Conservation (phyloP, 1,140 invertebrate species). For the Pomphorhynchus laevis region DNA sequence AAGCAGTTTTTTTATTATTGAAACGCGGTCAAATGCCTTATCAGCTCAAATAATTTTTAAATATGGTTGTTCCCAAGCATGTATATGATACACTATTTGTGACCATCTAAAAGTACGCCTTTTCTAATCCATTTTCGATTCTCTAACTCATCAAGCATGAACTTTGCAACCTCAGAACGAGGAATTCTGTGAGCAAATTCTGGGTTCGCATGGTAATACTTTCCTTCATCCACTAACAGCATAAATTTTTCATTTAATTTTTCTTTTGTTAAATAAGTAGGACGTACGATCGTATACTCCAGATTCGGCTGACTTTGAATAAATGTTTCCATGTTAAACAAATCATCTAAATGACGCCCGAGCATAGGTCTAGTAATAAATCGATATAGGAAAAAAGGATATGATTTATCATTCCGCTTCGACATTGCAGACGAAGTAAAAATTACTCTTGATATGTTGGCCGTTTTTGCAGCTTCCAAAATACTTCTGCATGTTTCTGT, state of each 20-base stretch:
- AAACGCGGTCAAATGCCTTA: too few relatives aligned
- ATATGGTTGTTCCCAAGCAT: too few relatives aligned
- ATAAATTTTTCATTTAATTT: slow-evolving; percentile 11
- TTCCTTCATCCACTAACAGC: too few relatives aligned
- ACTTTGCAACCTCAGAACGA: slow-evolving; percentile 11
- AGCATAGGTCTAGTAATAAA: slow-evolving; percentile 15
- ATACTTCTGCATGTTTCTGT: slow-evolving; percentile 12
- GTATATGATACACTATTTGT: too few relatives aligned
- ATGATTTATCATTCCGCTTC: slow-evolving; percentile 9
- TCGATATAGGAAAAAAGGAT: slow-evolving; percentile 13
- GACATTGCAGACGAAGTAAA: slow-evolving; percentile 12
- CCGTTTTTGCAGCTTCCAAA: slow-evolving; percentile 10
- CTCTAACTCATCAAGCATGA: slow-evolving; percentile 11
- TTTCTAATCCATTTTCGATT: slow-evolving; percentile 5
- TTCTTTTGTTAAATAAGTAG: slow-evolving; percentile 13
- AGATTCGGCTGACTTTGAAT: slow-evolving; percentile 13
- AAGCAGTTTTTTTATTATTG: too few relatives aligned
- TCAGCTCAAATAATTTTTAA: too few relatives aligned
- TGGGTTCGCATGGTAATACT: too few relatives aligned
- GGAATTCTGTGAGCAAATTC: not conserved
- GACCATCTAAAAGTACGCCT: too few relatives aligned
- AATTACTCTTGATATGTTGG: slow-evolving; percentile 11
- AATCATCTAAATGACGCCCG: slow-evolving; percentile 13
- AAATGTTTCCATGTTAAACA: slow-evolving; percentile 16
- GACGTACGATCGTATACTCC: slow-evolving; percentile 16